Base-by-base conservation (phyloP, 2,888 invertebrate species). In the Phyllotreta cruciferae region DNA sequence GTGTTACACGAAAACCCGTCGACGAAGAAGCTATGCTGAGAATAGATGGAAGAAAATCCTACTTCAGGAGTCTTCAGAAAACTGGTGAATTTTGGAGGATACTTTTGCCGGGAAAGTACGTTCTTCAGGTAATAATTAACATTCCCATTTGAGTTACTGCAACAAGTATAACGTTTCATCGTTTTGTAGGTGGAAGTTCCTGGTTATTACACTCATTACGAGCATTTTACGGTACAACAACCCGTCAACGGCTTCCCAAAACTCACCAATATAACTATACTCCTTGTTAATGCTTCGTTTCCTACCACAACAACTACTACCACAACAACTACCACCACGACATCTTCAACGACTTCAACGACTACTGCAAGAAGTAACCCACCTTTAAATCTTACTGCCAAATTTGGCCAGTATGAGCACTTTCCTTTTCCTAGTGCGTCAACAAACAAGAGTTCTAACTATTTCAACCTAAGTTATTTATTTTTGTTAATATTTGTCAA, bases 1-100 rank as follows among this genome's bases (percentile, higher is more conserved):
- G 79, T 62, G 10, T 57, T n/a, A 81, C 80, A 4, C 79, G 80
- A 24, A 76, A 79, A 66, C 83, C 85, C 0, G 78, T 87, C 24
- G 24, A 24, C 1, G 24, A 24, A 41, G 78, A 79, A 62, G 86
- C 85, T 1, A 79, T 77, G 9, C 77, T 87, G 52, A 83, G 82
- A 69, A 82, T 89, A 56, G 77, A 81, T 62, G 85, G 84, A 1
- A 80, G 88, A 62, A 83, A 87, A 67, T 84, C 86, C 63, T 82
- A 80, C n/a, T 87, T 87, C 76, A 79, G 80, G 64, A 82, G 84
- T 9, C 82, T 83, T 44, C 80, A 81, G 71, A 79, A 81, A 71
- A 80, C 83, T 74, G 90, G 89, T 55, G 88, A 88, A 77, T 89
- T 85, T 77, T 89, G 87, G 87, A 82, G 88, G 70, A 81, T 89